A percentile compares a stretch with the other conserved stretches of the same genome.
Evolutionary conservation across 2,113 vertebrate genomes (phyloP).

Genomic region (Lepus timidus): DNA sequence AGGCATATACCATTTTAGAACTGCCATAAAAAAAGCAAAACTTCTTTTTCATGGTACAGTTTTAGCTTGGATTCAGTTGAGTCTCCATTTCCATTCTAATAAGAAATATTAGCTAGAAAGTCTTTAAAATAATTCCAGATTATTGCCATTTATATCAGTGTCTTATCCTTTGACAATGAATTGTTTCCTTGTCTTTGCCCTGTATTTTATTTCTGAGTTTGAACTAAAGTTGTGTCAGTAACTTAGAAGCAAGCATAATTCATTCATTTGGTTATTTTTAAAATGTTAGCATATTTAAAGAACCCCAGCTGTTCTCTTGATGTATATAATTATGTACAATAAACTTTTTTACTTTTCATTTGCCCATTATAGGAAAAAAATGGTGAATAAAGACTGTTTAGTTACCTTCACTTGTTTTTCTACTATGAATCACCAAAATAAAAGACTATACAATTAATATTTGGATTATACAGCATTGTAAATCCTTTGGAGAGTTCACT

Average conservation of each 20-base stretch:
- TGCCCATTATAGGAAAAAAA: neutral
- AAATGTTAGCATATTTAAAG: constrained; percentile 3
- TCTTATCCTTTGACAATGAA: neutral
- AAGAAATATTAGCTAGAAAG: neutral
- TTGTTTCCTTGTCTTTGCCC: neutral
- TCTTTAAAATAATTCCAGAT: neutral
- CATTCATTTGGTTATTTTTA: neutral
- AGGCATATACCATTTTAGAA: neutral
- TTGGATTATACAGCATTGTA: neutral
- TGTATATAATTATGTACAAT: neutral
- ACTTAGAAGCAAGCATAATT: neutral
- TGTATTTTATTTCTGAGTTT: constrained; percentile 28
- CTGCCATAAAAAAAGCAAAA: neutral
- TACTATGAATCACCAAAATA: neutral
- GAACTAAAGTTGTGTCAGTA: neutral
- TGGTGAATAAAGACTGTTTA: neutral
- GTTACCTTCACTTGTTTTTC: neutral
- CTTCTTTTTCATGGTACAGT: neutral
- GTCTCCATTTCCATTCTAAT: neutral
- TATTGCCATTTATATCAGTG: neutral
- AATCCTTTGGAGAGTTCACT: neutral
- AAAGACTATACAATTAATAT: neutral
- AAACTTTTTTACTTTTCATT: constrained; percentile 7
- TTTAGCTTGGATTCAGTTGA: constrained; percentile 19
- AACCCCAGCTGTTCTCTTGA: neutral